Evolutionary conservation across 2,888 invertebrate species (phyloP).

Genomic region (Oscheius sp.): DNA sequence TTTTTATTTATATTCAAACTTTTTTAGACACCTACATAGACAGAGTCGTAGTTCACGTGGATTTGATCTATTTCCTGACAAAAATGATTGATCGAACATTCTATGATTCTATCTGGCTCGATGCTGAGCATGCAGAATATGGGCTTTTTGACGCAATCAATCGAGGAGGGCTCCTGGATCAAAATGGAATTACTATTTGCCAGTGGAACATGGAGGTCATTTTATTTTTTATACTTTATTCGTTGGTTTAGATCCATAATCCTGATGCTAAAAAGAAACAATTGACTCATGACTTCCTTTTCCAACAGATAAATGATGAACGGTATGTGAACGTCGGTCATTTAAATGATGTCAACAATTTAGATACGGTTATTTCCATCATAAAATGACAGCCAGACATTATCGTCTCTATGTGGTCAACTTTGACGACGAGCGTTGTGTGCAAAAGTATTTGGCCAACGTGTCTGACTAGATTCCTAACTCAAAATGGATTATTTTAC

Average conservation of each 20-base stretch:
- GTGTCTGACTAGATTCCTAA: no score
- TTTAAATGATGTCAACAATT: no score
- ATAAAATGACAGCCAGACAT: neutral
- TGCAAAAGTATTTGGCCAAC: neutral
- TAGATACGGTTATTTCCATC: neutral
- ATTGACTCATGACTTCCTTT: conserved; percentile 7
- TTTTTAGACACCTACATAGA: neutral
- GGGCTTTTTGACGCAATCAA: neutral
- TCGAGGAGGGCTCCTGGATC: conserved; percentile 10
- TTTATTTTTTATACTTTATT: no score
- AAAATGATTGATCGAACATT: conserved; percentile 8
- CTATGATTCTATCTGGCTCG: conserved; percentile 3
- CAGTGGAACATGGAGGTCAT: conserved; percentile 29
- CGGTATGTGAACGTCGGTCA: conserved; percentile 1
- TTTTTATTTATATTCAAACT: no score
- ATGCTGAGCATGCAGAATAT: conserved; percentile 26
- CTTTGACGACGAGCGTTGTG: neutral
- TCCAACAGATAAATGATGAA: conserved; percentile 4
- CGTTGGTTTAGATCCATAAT: conserved; percentile 15
- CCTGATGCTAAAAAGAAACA: neutral
- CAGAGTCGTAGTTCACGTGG: conserved; percentile 21
- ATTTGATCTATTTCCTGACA: conserved; percentile 20
- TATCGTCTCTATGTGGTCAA: neutral
- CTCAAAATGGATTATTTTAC: no score
- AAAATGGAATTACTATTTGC: conserved; percentile 15